These are phyloP conservation scores for Muntiacus muntjak DNA, from an alignment of 2,113 vertebrate genomes.

Conservation along the genomic window DNA sequence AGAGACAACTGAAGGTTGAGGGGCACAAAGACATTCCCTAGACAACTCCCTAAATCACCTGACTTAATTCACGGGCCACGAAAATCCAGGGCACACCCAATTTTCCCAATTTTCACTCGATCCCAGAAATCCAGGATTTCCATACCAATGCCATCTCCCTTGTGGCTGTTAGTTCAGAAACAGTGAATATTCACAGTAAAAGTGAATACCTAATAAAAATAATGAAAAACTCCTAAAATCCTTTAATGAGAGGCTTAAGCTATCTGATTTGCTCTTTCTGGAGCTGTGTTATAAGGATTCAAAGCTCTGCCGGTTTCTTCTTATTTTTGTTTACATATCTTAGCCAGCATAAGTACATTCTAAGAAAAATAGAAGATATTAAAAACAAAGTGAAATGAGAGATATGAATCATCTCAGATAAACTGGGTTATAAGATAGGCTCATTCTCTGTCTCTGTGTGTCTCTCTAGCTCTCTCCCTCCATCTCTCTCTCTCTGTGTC, in stretches of 20 bases:
- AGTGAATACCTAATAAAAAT: slow-evolving; percentile 54
- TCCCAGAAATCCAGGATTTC: background rate
- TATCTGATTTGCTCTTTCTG: slow-evolving; percentile 71
- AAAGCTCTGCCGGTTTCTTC: slow-evolving; percentile 51
- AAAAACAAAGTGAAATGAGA: slow-evolving; percentile 81
- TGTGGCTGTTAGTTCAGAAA: slow-evolving; percentile 48
- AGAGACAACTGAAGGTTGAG: background rate
- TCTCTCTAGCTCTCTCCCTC: slow-evolving; percentile 32
- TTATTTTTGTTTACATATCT: slow-evolving; percentile 78
- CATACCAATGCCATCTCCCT: slow-evolving; percentile 57
- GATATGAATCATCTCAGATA: slow-evolving; percentile 78
- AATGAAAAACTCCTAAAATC: slow-evolving; percentile 54
- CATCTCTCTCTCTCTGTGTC: background rate
- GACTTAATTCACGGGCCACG: background rate
- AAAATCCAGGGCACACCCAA: background rate
- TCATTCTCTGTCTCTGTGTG: slow-evolving; percentile 34
- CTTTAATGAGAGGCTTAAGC: slow-evolving; percentile 66
- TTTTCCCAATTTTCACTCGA: slow-evolving; percentile 67
- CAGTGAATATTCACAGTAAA: slow-evolving; percentile 67
- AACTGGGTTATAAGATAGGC: slow-evolving; percentile 76
- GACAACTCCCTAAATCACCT: background rate
- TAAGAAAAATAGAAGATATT: slow-evolving; percentile 79
- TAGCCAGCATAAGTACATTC: slow-evolving; percentile 72
- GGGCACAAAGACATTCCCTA: background rate
- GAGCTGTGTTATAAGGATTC: slow-evolving; percentile 71